phyloP scores from a whole-genome alignment of 2,888 invertebrate genomes.

The Pherbina coryleti region DNA sequence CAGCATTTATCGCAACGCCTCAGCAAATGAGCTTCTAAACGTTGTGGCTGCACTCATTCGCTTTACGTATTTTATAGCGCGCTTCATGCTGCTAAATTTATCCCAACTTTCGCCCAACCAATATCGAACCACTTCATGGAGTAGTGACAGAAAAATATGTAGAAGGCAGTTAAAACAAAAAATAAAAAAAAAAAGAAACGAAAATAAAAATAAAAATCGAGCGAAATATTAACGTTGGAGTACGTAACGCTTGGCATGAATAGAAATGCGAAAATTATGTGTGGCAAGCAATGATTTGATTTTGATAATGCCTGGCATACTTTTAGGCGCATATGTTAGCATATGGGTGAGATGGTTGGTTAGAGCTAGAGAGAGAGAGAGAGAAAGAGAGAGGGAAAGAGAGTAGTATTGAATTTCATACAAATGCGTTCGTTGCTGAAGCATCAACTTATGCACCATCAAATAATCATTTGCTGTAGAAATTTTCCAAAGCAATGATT shows the following conservation, averaged over 20 bases:
- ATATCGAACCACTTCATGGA: not conserved
- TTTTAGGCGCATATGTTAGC: constrained; percentile 31
- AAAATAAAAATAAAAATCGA: too few species aligned
- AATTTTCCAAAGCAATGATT: not conserved
- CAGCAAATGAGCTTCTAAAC: constrained; percentile 16
- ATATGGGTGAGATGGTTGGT: not conserved
- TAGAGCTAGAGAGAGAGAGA: not conserved
- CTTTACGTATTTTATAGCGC: not conserved
- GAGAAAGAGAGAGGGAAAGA: not conserved
- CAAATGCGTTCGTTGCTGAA: not conserved
- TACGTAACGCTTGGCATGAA: constrained; percentile 9
- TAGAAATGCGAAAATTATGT: constrained; percentile 18
- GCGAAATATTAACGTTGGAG: not conserved
- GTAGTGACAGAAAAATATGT: not conserved
- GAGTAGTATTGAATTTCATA: not conserved
- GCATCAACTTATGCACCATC: not conserved
- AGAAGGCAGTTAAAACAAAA: not conserved
- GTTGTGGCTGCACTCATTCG: not conserved
- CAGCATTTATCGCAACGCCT: not conserved
- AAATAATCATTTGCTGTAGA: constrained; percentile 18
- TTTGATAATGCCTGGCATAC: constrained; percentile 34
- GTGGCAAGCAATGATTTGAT: constrained; percentile 24
- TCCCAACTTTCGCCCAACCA: not conserved
- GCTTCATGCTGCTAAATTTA: not conserved
- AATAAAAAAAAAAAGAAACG: not conserved